Evolutionary conservation across 2,113 vertebrate species (phyloP).

Genomic region (Limnothrissa miodon): DNA sequence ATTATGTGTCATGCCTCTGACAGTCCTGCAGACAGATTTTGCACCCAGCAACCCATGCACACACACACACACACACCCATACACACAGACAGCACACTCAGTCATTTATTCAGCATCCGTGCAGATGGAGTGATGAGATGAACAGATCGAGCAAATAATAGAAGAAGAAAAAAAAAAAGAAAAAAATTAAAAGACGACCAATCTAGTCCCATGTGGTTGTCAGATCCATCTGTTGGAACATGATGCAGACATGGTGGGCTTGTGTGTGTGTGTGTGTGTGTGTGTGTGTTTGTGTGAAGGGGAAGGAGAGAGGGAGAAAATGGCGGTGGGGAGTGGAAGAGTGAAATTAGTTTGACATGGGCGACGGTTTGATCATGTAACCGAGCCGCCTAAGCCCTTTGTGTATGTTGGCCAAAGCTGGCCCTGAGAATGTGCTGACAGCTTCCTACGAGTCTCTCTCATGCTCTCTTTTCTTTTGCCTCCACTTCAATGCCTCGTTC

Average conservation of each 20-base stretch:
- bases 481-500: not conserved
- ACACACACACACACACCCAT: not conserved
- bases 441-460: slow-evolving; percentile 1
- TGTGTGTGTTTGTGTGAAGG: no score
- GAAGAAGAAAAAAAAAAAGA: not conserved
- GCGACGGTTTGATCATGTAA: not conserved
- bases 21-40: not conserved
- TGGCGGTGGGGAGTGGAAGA: not conserved
- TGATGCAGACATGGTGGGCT: not conserved
- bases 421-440: not conserved
- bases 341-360: slow-evolving; percentile 1
- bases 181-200: not conserved
- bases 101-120: no score
- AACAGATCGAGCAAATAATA: not conserved
- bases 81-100: no score
- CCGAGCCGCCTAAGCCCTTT: not conserved
- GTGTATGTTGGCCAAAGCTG: not conserved
- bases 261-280: not conserved
- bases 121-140: not conserved
- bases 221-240: not conserved
- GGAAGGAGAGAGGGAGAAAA: not conserved
- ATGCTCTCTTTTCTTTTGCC: not conserved
- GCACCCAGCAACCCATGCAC: not conserved
- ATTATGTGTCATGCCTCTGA: not conserved
- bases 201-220: not conserved